These are phyloP conservation scores for Thryonomys swinderianus DNA, from an alignment of 2,113 vertebrate species.

Conservation along the genomic window DNA sequence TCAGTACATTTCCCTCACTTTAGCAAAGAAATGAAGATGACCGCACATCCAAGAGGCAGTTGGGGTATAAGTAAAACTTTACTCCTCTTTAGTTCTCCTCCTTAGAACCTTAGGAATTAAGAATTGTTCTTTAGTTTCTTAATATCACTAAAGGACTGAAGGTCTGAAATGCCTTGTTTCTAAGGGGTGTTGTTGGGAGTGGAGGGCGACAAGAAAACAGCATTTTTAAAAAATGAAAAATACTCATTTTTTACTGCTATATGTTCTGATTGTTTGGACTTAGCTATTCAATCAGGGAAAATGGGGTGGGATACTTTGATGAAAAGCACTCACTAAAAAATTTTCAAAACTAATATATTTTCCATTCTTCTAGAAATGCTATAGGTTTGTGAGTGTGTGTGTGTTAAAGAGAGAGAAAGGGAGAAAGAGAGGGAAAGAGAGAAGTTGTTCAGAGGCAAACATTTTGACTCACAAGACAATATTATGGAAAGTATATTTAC, in stretches of 20 bases:
- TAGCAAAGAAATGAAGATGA: conserved; percentile 19
- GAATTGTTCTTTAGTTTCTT: conserved; percentile 6
- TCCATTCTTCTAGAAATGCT: conserved; percentile 51
- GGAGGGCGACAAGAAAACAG: neutral
- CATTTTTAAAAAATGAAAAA: conserved; percentile 52
- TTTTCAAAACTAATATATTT: conserved; percentile 58
- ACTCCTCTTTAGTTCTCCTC: neutral
- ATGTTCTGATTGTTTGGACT: conserved; percentile 41
- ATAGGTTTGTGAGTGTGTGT: neutral
- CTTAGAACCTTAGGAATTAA: neutral
- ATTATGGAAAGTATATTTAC: neutral
- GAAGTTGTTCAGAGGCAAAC: conserved; percentile 43
- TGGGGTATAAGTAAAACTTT: neutral
- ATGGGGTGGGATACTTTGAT: neutral
- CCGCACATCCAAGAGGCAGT: neutral
- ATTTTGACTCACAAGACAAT: conserved; percentile 66
- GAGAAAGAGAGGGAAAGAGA: too few species aligned
- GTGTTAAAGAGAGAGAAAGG: too few species aligned
- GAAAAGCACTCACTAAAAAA: conserved; percentile 32
- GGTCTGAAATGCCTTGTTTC: conserved; percentile 38
- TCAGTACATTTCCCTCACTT: neutral
- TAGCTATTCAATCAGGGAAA: conserved; percentile 62
- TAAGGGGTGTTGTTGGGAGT: neutral
- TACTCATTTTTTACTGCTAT: conserved; percentile 30
- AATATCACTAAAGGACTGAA: neutral